These are phyloP conservation scores for Xyliphius kryptos DNA, from an alignment of 2,113 vertebrate genomes.

Conservation along the genomic window DNA sequence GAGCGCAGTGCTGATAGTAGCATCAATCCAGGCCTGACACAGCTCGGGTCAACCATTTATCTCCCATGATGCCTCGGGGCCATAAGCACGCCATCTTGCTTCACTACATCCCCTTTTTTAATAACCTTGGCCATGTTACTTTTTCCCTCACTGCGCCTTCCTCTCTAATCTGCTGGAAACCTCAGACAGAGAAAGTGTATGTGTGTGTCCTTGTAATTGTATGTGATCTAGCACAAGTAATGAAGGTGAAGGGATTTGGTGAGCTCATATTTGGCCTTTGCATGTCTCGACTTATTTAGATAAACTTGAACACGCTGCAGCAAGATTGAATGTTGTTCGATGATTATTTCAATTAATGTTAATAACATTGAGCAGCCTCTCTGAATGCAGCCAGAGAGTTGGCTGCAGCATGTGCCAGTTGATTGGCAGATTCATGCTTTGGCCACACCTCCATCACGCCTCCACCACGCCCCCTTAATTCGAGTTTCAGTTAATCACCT, in stretches of 20 bases:
- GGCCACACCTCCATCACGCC: neutral
- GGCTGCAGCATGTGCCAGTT: neutral
- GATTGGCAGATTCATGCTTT: neutral
- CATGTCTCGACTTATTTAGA: neutral
- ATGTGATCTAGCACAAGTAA: conserved; percentile 20
- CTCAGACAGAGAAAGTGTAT: conserved; percentile 3
- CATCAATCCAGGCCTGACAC: conserved; percentile 99
- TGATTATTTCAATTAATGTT: no score
- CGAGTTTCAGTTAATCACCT: neutral
- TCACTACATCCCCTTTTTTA: conserved; percentile 78
- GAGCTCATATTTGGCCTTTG: conserved; percentile 31
- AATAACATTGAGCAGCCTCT: neutral
- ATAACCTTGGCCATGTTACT: conserved; percentile 84
- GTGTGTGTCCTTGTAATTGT: conserved; percentile 21
- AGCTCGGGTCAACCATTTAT: conserved; percentile 97
- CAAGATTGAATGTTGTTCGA: no score
- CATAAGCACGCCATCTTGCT: conserved; percentile 84
- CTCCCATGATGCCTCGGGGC: conserved; percentile 93
- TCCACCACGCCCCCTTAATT: neutral
- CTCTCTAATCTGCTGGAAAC: conserved; percentile 45
- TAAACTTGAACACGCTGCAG: no score
- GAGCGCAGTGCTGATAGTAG: conserved; percentile 96
- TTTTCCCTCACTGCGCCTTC: conserved; percentile 43
- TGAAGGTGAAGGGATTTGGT: conserved; percentile 40
- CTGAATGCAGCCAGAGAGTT: neutral